phyloP scores from a whole-genome alignment of 2,797 vertebrate species.

The Rhinogobio ventralis region DNA sequence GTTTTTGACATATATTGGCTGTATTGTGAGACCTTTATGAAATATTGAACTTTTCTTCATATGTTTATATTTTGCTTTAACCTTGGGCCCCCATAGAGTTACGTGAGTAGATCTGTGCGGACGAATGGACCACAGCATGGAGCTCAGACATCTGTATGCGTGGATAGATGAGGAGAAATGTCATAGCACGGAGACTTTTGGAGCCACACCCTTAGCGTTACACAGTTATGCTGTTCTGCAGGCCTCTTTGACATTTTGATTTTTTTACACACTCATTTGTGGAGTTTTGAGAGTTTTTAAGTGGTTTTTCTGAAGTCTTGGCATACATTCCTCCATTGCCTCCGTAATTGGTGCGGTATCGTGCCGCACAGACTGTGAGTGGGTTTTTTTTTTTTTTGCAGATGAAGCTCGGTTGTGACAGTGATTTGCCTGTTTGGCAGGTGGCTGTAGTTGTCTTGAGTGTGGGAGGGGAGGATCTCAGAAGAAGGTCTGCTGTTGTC shows the following conservation, averaged over 20 bases:
- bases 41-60: constrained; percentile 25
- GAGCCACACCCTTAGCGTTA: constrained; percentile 54
- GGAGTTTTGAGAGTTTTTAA: constrained; percentile 40
- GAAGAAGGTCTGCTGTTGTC: constrained; percentile 56
- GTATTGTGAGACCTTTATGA: constrained; percentile 21
- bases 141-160: constrained; percentile 1
- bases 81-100: not conserved
- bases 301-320: constrained; percentile 39
- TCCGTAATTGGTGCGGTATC: constrained; percentile 35
- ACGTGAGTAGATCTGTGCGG: constrained; percentile 1
- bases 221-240: constrained; percentile 31
- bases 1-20: constrained; percentile 38
- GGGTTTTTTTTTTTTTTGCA: constrained; percentile 54
- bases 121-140: constrained; percentile 23
- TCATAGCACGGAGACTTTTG: constrained; percentile 31
- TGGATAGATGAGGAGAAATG: constrained; percentile 40
- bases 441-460: constrained; percentile 55
- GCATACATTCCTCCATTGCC: constrained; percentile 31
- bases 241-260: not conserved
- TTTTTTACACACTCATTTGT: not conserved
- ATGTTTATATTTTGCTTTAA: constrained; percentile 28
- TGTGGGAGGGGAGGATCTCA: constrained; percentile 60
- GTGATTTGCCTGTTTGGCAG: constrained; percentile 63
- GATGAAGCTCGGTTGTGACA: constrained; percentile 54
- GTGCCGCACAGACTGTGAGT: constrained; percentile 62